Conservation (phyloP, 1,140 invertebrate genomes). For the Triops cancriformis region DNA sequence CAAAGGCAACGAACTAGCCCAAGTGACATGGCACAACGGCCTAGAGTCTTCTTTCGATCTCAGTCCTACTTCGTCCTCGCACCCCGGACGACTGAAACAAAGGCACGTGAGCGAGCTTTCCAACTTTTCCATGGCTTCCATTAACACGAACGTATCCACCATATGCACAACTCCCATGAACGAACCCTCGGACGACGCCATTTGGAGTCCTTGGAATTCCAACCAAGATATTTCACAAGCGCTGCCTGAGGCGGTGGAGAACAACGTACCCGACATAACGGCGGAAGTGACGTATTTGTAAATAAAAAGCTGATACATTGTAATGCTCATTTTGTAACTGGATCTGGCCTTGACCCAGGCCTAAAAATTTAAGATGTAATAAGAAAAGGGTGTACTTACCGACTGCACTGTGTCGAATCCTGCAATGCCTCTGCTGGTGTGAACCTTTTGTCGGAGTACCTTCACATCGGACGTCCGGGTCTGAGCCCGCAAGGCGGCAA, state of each 20-base stretch:
- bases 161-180: not conserved
- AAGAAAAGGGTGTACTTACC: conserved; percentile 15
- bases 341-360: not conserved
- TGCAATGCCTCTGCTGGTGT: conserved; percentile 19
- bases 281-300: not conserved
- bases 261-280: not conserved
- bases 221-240: not conserved
- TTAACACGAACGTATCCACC: not conserved
- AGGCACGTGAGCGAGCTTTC: not conserved
- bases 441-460: conserved; percentile 2
- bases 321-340: not conserved
- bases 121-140: not conserved
- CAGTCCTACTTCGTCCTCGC: not conserved
- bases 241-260: not conserved
- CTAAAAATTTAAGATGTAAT: not conserved
- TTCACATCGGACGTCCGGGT: conserved; percentile 32
- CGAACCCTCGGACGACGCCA: not conserved
- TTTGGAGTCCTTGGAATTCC: not conserved
- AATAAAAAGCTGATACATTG: not conserved
- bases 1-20: not conserved
- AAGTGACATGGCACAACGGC: not conserved
- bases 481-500: conserved; percentile 37
- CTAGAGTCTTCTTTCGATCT: not conserved
- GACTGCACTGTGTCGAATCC: conserved; percentile 24
- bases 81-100: not conserved